Evolutionary conservation across 1,140 invertebrate genomes (phyloP).

Genomic region (Lasioglossum albipes): DNA sequence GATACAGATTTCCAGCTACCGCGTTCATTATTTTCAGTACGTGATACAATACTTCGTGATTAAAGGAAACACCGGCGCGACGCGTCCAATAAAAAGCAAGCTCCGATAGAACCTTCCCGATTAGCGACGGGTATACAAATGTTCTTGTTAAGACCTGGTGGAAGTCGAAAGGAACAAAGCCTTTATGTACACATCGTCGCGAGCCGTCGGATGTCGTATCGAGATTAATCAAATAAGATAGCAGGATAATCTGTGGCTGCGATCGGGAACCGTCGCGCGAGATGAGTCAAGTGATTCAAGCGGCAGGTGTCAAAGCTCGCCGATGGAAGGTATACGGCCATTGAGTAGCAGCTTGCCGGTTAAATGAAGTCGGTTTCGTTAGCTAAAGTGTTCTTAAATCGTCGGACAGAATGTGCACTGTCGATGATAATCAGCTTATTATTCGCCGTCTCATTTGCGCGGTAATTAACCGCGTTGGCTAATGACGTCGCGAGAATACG

Average conservation of each 20-base stretch:
- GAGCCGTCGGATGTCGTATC: slow-evolving; percentile 10
- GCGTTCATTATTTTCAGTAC: too few species aligned
- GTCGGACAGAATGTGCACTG: not conserved
- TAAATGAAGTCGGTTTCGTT: slow-evolving; percentile 28
- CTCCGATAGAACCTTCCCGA: too few species aligned
- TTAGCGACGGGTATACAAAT: not conserved
- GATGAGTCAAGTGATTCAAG: slow-evolving; percentile 33
- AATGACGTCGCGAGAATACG: too few species aligned
- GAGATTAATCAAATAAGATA: slow-evolving; percentile 50
- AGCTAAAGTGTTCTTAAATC: not conserved
- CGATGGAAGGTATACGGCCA: slow-evolving; percentile 4
- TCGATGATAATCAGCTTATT: too few species aligned
- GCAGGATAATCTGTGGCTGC: slow-evolving; percentile 13
- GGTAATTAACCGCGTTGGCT: too few species aligned
- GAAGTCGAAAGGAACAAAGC: not conserved
- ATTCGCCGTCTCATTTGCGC: too few species aligned
- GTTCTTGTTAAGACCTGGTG: too few species aligned
- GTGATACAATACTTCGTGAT: too few species aligned
- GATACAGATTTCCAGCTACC: too few species aligned
- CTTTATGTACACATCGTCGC: not conserved
- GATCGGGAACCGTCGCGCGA: slow-evolving; percentile 37
- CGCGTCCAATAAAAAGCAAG: too few species aligned
- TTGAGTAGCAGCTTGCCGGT: slow-evolving; percentile 29
- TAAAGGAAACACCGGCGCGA: too few species aligned
- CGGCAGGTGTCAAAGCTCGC: slow-evolving; percentile 40